Base-by-base conservation (phyloP, 1,140 invertebrate genomes). In the Sitophilus oryzae region DNA sequence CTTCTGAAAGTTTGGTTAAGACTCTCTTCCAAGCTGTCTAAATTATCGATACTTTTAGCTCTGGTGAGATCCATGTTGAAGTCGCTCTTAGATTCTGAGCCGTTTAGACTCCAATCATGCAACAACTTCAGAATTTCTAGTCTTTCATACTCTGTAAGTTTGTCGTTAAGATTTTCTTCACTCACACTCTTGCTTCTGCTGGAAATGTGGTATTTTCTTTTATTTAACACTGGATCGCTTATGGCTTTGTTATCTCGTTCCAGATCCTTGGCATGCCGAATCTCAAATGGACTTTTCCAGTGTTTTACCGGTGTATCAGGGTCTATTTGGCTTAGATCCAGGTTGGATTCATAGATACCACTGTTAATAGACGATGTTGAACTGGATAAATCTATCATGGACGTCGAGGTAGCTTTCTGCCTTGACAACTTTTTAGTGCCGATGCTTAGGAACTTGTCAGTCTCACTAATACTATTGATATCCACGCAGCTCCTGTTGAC, bases 221-320 rank as follows among this genome's bases (percentile, higher is more conserved):
- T 61, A 35, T 52, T 61, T 15, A 69, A 50, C 22, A 59, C 49
- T 5, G 67, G 68, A 18, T 65, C 59, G 44, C 70, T 70, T 9
- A 50, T 57, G 15, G 66, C 55, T 42, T 61, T 65, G 30, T 63
- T 52, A 46, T 75, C 65, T 59, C 77, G 77, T 1, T 81, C 77
- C 38, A 83, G 62, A 10, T 78, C 78, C 58, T 58, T 80, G 66
- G 68, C 77, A 11, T 78, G 66, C 10, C 77, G 62, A 10, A 79
- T 75, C 37, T 78, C 76, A 45, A 77, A 75, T 0, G 78, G 77
- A 0, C 77, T 79, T 53, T 75, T 77, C 77, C 77, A 79, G 15
- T 64, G 61, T 44, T 65, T 60, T 14, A 59, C 47, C 14, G 62
- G 52, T 0, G 71, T 70, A 15, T 75, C 71, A 11, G 59, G 56